These are phyloP conservation scores for Chiropotes sagulatus DNA, from an alignment of 2,797 vertebrate species.

Conservation along the genomic window DNA sequence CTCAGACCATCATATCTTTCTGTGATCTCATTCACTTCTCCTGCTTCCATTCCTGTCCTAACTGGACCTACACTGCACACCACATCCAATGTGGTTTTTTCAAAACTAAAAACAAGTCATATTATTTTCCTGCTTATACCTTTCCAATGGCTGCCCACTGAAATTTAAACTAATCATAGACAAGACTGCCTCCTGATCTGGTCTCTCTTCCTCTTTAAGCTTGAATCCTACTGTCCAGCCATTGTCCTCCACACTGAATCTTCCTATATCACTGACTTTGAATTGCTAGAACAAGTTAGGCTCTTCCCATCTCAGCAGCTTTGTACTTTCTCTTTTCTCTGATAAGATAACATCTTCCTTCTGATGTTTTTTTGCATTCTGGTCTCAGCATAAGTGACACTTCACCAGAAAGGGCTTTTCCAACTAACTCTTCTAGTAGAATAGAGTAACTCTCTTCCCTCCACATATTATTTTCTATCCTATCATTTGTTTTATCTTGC, in stretches of 20 bases:
- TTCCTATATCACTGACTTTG: not conserved
- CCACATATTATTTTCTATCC: not conserved
- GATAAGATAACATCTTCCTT: not conserved
- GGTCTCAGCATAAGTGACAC: not conserved
- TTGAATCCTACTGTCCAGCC: not conserved
- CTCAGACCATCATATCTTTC: no score
- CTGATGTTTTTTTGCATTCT: not conserved
- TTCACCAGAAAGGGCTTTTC: not conserved
- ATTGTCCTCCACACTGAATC: not conserved
- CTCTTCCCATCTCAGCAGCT: not conserved
- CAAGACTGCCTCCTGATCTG: not conserved
- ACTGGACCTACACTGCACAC: rapidly evolving
- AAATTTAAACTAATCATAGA: not conserved
- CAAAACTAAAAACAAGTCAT: not conserved
- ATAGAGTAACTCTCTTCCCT: not conserved
- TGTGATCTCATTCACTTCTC: not conserved
- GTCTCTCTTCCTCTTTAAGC: not conserved
- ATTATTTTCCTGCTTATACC: no score
- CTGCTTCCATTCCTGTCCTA: not conserved
- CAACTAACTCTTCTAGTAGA: no score
- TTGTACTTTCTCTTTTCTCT: not conserved
- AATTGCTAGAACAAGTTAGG: not conserved
- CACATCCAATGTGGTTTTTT: not conserved
- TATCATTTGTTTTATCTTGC: not conserved
- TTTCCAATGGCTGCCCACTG: not conserved